These are phyloP conservation scores for Apodemia duryi DNA, from an alignment of 2,888 invertebrate genomes.

Conservation along the genomic window DNA sequence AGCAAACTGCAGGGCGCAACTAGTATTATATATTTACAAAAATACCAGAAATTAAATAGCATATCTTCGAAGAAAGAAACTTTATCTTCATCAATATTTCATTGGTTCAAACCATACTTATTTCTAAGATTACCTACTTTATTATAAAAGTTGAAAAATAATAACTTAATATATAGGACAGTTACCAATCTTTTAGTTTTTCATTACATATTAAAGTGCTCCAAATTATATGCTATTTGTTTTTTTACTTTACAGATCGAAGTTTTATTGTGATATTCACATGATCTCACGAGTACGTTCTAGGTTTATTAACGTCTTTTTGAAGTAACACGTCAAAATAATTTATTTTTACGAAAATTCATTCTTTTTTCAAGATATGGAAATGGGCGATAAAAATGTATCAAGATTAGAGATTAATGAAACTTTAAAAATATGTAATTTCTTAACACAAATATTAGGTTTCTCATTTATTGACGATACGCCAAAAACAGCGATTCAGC, in stretches of 20 bases:
- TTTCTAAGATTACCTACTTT: no score
- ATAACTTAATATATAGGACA: no score
- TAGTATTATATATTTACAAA: no score
- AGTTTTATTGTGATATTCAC: background rate
- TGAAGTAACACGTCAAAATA: background rate
- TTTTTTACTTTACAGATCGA: background rate
- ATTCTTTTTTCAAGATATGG: background rate
- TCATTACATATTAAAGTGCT: background rate
- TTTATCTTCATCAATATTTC: no score
- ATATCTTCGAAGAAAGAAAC: no score
- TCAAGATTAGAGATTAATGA: background rate
- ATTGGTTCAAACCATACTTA: no score
- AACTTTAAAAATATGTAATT: conserved; percentile 11
- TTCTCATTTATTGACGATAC: background rate
- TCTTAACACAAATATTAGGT: background rate
- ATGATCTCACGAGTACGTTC: background rate
- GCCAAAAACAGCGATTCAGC: background rate
- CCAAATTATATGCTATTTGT: background rate
- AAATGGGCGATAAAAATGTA: background rate
- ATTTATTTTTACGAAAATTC: background rate
- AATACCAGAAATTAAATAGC: no score
- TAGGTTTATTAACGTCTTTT: background rate
- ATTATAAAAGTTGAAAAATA: no score
- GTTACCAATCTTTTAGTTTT: no score
- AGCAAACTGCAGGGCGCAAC: no score